A percentile compares a stretch with the other conserved stretches of the same genome.
Conservation (phyloP, 92 coral and sea anemone genomes). For the Galaxea fascicularis region DNA sequence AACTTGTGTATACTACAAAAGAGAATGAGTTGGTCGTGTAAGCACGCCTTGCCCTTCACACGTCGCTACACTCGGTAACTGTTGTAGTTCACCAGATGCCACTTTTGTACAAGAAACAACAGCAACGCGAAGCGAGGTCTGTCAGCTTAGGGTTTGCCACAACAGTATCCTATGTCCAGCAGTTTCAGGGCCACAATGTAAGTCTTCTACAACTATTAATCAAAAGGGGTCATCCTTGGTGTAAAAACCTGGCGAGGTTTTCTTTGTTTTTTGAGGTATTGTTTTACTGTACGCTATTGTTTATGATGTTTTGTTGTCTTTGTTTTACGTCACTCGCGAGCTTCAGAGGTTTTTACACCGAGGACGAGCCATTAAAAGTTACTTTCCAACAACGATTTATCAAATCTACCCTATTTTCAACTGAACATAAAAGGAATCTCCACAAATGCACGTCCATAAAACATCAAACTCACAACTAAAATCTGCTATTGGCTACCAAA, state of each 20-base stretch:
- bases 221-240: too few relatives aligned
- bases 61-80: background rate
- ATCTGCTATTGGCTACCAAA: background rate
- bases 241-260: too few relatives aligned
- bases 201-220: background rate
- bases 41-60: too few relatives aligned
- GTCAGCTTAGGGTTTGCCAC: background rate
- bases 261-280: too few relatives aligned
- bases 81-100: background rate
- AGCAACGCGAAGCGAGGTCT: background rate
- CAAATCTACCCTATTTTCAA: background rate
- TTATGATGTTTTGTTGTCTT: too few relatives aligned
- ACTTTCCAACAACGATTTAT: background rate
- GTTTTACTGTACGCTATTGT: too few relatives aligned
- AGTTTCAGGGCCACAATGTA: slow-evolving; percentile 4
- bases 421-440: background rate
- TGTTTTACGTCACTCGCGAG: too few relatives aligned
- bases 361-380: too few relatives aligned
- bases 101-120: background rate
- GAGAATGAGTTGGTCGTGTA: too few relatives aligned
- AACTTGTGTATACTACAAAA: too few relatives aligned
- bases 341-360: too few relatives aligned
- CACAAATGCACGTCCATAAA: background rate
- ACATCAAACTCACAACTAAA: background rate
- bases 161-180: slow-evolving; percentile 1